Percentiles rank a stretch among this genome's conserved stretches.
These are phyloP conservation scores for Drosophila quadrilineata DNA, from an alignment of 1,140 invertebrate species.

Conservation along the genomic window DNA sequence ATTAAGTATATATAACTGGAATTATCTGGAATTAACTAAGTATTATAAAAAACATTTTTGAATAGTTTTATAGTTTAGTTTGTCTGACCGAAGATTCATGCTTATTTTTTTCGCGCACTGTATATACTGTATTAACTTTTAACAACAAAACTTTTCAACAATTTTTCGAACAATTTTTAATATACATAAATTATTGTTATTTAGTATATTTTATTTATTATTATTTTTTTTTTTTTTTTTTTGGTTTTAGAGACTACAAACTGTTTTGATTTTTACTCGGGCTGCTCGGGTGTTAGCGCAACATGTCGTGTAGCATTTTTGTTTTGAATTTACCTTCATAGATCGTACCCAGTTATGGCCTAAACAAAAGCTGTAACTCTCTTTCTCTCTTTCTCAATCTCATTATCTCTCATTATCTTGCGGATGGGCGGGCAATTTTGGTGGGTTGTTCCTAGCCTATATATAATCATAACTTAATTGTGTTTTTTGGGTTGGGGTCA, in stretches of 20 bases:
- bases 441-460: constrained; percentile 40
- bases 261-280: constrained; percentile 50
- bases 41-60: too few species aligned
- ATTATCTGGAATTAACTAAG: too few species aligned
- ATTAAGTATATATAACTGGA: too few species aligned
- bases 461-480: too few species aligned
- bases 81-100: too few species aligned
- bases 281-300: constrained; percentile 72
- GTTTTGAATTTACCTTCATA: constrained; percentile 80
- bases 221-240: constrained; percentile 27
- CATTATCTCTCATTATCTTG: constrained; percentile 20
- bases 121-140: too few species aligned
- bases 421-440: constrained; percentile 23
- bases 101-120: too few species aligned
- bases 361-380: constrained; percentile 49
- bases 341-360: constrained; percentile 78
- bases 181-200: too few species aligned
- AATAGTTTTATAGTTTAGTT: too few species aligned
- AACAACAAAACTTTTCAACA: too few species aligned
- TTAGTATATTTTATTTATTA: too few species aligned
- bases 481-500: not conserved
- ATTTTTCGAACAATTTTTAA: too few species aligned
- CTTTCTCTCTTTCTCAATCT: constrained; percentile 33
- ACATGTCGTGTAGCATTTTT: constrained; percentile 57
- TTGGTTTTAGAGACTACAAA: constrained; percentile 72